These are phyloP conservation scores for Scaptodrosophila lebanonensis DNA, from an alignment of 1,140 invertebrate genomes.

Conservation along the genomic window DNA sequence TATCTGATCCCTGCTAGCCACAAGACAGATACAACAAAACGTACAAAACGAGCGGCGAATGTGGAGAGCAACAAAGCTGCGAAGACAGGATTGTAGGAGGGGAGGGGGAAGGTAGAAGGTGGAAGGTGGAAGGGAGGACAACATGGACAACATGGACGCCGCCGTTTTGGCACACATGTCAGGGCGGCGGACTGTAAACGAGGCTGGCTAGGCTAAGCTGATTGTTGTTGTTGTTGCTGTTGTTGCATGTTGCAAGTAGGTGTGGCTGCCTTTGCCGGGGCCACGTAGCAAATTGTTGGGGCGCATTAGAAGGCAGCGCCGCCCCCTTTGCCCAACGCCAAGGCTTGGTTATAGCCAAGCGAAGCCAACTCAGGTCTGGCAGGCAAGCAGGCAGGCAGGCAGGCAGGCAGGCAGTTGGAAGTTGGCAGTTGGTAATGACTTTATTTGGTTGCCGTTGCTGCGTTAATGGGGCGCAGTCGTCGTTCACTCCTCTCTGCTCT, in stretches of 20 bases:
- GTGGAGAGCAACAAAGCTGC: no score
- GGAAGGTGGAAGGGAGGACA: conserved; percentile 17
- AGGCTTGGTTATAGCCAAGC: conserved; percentile 9
- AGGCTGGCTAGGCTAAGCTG: background rate
- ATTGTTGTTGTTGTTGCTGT: background rate
- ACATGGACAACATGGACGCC: conserved; percentile 8
- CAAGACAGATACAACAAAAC: conserved; percentile 49
- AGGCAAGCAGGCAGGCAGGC: no score
- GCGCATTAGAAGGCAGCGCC: conserved; percentile 58
- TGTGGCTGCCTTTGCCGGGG: conserved; percentile 56
- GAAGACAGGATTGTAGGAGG: no score
- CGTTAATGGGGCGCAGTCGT: conserved; percentile 60
- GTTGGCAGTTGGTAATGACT: conserved; percentile 57
- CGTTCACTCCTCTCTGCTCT: background rate
- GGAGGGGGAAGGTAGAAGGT: conserved; percentile 3
- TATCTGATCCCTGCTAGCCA: conserved; percentile 73
- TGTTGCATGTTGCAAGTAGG: conserved; percentile 64
- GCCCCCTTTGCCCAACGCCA: conserved; percentile 6
- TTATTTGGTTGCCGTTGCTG: conserved; percentile 72
- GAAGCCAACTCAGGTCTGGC: background rate
- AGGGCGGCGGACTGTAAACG: conserved; percentile 8
- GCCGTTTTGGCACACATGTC: background rate
- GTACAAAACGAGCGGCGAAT: background rate
- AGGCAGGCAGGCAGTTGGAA: no score
- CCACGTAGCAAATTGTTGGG: conserved; percentile 66